Conservation (phyloP, 2,113 vertebrate species). For the Zosterops hypoxanthus region DNA sequence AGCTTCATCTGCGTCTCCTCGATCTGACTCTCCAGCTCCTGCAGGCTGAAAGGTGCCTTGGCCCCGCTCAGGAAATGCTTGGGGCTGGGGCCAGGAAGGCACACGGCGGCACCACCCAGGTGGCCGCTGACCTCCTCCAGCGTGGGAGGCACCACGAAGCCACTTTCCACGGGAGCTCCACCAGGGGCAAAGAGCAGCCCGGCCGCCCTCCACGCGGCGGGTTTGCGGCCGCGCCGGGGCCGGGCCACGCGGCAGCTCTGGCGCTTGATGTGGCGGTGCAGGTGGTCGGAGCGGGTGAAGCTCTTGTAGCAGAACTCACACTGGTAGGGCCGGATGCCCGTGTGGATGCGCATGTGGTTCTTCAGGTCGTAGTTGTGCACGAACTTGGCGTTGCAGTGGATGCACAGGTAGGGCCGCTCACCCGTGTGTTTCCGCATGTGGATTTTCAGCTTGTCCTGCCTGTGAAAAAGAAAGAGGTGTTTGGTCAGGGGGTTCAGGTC, state of each 20-base stretch:
- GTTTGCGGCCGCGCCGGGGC: constrained; percentile 89
- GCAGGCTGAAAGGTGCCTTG: constrained; percentile 76
- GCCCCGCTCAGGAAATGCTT: constrained; percentile 79
- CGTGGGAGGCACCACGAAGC: constrained; percentile 63
- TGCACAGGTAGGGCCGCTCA: constrained; percentile 95
- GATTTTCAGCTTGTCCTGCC: constrained; percentile 99
- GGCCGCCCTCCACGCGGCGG: constrained; percentile 84
- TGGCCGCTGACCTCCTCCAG: constrained; percentile 74
- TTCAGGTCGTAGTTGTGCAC: constrained; percentile 99
- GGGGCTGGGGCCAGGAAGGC: constrained; percentile 78
- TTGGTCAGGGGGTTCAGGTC: fast-evolving
- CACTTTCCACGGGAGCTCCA: constrained; percentile 72
- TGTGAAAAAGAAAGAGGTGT: constrained; percentile 18
- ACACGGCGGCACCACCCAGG: constrained; percentile 69
- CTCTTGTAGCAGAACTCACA: constrained; percentile 99
- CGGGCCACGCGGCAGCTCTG: constrained; percentile 92
- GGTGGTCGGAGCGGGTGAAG: constrained; percentile 96
- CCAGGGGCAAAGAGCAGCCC: constrained; percentile 82
- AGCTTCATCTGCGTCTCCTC: constrained; percentile 84
- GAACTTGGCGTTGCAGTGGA: constrained; percentile 97
- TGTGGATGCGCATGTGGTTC: constrained; percentile 99
- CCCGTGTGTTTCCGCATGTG: constrained; percentile 99
- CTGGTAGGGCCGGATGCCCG: constrained; percentile 94
- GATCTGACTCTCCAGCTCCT: constrained; percentile 80
- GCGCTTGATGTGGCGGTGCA: constrained; percentile 95